Conservation (phyloP, 1,140 invertebrate genomes). For the Drosophila asahinai region DNA sequence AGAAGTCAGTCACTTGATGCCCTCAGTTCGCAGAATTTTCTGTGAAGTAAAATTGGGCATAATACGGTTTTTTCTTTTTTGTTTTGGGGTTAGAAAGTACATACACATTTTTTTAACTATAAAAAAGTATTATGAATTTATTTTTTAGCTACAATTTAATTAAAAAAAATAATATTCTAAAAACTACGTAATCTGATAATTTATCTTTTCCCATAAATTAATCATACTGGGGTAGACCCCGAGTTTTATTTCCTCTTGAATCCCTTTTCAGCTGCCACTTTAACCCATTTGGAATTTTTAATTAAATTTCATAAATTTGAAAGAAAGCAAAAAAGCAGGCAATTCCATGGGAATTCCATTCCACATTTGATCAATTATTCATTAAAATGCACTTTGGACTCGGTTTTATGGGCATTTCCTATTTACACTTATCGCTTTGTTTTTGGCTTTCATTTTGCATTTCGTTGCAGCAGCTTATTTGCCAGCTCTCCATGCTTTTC, state of each 20-base stretch:
- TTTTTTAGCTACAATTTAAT: too few relatives aligned
- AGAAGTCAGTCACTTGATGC: slow-evolving; percentile 54
- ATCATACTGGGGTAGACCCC: not conserved
- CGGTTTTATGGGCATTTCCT: slow-evolving; percentile 49
- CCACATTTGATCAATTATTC: slow-evolving; percentile 47
- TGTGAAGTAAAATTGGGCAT: not conserved
- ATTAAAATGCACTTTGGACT: slow-evolving; percentile 48
- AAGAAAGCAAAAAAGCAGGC: not conserved
- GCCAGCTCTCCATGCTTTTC: slow-evolving; percentile 44
- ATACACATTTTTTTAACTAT: not conserved
- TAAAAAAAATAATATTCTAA: too few relatives aligned
- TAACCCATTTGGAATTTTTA: slow-evolving; percentile 6
- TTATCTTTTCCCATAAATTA: not conserved
- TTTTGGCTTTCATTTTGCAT: slow-evolving; percentile 40
- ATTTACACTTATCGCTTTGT: slow-evolving; percentile 51
- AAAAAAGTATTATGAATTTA: too few relatives aligned
- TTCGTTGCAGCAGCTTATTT: slow-evolving; percentile 22
- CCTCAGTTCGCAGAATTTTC: slow-evolving; percentile 42
- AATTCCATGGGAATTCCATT: slow-evolving; percentile 23
- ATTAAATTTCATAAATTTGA: slow-evolving; percentile 27
- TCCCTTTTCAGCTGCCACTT: not conserved
- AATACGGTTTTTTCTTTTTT: not conserved
- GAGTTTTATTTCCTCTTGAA: not conserved
- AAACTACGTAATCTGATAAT: not conserved
- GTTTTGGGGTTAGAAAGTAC: not conserved